Evolutionary conservation across 1,140 invertebrate species (phyloP).

Genomic region (Gryon sp.): DNA sequence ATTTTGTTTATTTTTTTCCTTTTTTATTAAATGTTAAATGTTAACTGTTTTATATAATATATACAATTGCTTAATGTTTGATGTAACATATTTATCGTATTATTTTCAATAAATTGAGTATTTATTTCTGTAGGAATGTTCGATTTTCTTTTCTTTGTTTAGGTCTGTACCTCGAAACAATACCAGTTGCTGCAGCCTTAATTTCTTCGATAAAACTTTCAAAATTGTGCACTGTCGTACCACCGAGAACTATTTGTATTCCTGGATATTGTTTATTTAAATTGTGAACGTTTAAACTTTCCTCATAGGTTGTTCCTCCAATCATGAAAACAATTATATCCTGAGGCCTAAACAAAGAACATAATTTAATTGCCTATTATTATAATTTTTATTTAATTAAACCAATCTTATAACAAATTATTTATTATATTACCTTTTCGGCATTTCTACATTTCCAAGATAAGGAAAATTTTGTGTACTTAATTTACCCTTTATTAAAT

Average conservation of each 20-base stretch:
- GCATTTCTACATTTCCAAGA: slow-evolving; percentile 81
- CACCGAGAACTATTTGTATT: slow-evolving; percentile 91
- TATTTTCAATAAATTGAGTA: neutral
- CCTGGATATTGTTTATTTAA: slow-evolving; percentile 88
- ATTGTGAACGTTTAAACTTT: slow-evolving; percentile 91
- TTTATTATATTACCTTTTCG: slow-evolving; percentile 66
- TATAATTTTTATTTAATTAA: slow-evolving; percentile 3
- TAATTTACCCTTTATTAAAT: slow-evolving; percentile 92
- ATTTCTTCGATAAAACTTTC: slow-evolving; percentile 89
- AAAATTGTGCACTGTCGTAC: slow-evolving; percentile 95
- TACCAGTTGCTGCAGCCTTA: slow-evolving; percentile 75
- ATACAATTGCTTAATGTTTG: slow-evolving; percentile 20
- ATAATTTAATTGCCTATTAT: too few species aligned
- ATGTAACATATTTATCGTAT: slow-evolving; percentile 2
- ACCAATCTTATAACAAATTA: too few species aligned
- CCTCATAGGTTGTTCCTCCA: slow-evolving; percentile 98
- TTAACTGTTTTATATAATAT: slow-evolving; percentile 37
- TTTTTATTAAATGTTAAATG: slow-evolving; percentile 30
- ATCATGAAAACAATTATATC: slow-evolving; percentile 97
- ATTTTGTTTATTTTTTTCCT: slow-evolving; percentile 15
- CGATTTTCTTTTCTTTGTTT: slow-evolving; percentile 38
- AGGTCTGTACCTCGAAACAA: slow-evolving; percentile 71
- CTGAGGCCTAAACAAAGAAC: slow-evolving; percentile 87
- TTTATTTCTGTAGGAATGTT: slow-evolving; percentile 7
- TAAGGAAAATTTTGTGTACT: slow-evolving; percentile 91